These are phyloP conservation scores for Lepus europaeus DNA, from an alignment of 2,113 vertebrate species.

Conservation along the genomic window DNA sequence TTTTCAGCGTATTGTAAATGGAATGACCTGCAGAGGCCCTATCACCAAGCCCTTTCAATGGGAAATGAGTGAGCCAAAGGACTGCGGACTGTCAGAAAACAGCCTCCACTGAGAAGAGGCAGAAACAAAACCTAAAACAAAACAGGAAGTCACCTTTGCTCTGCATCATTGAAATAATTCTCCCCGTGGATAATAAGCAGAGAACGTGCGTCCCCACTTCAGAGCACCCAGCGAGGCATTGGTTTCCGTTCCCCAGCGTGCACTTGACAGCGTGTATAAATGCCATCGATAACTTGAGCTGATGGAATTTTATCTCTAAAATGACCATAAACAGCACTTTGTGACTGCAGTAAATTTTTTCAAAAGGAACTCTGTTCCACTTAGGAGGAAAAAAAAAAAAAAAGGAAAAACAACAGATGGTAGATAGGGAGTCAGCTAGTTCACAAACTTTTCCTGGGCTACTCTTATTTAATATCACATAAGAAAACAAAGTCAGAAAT, in stretches of 20 bases:
- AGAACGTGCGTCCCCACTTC: constrained; percentile 13
- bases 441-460: not conserved
- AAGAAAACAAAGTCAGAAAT: constrained; percentile 35
- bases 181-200: constrained; percentile 8
- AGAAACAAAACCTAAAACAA: constrained; percentile 55
- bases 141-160: constrained; percentile 77
- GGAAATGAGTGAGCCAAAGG: constrained; percentile 3
- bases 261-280: constrained; percentile 2
- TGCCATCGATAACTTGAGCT: constrained; percentile 23
- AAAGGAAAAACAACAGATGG: not conserved
- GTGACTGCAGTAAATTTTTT: constrained; percentile 26
- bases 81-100: constrained; percentile 7
- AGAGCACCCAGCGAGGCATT: not conserved
- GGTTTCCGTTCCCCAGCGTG: not conserved
- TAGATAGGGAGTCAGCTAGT: not conserved
- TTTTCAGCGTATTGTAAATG: not conserved
- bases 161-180: constrained; percentile 17
- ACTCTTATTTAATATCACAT: not conserved
- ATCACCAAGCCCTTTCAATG: not conserved
- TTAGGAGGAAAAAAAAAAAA: not conserved
- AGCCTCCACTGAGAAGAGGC: constrained; percentile 8
- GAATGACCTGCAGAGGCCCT: constrained; percentile 36
- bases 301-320: constrained; percentile 64
- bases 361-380: constrained; percentile 49
- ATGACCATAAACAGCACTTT: constrained; percentile 36